Conservation (phyloP, 2,888 invertebrate genomes). For the Thumatha senex region DNA sequence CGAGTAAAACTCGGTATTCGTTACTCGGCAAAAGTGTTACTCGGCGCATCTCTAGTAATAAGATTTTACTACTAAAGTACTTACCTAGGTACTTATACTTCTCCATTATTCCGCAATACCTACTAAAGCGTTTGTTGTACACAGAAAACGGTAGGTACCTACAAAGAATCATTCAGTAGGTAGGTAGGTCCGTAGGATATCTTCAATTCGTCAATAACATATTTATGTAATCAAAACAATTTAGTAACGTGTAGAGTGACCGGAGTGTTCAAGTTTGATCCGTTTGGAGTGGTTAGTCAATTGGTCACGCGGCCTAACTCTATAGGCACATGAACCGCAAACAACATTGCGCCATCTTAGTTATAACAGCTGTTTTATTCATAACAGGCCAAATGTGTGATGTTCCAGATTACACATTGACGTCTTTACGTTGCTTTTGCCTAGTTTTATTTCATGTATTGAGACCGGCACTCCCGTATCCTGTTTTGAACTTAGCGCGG, state of each 20-base stretch:
- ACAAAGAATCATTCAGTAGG: background rate
- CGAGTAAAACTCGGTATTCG: too few species aligned
- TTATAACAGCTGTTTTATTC: slow-evolving; percentile 51
- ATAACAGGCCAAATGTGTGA: slow-evolving; percentile 27
- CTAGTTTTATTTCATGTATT: slow-evolving; percentile 8
- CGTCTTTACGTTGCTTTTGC: slow-evolving; percentile 11
- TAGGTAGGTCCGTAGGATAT: too few species aligned
- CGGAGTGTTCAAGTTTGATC: slow-evolving; percentile 9
- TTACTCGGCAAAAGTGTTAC: too few species aligned
- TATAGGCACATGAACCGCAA: slow-evolving; percentile 18
- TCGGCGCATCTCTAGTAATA: too few species aligned
- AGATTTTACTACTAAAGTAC: too few species aligned
- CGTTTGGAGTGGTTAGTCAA: slow-evolving; percentile 44
- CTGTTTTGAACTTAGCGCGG: slow-evolving; percentile 4
- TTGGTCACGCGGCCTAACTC: slow-evolving; percentile 38
- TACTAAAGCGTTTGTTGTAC: too few species aligned
- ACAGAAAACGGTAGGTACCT: background rate
- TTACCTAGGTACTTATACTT: too few species aligned
- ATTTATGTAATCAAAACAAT: slow-evolving; percentile 6
- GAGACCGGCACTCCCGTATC: slow-evolving; percentile 8
- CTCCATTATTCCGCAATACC: too few species aligned
- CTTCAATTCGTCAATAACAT: background rate
- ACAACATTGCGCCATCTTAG: slow-evolving; percentile 44
- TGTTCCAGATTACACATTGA: slow-evolving; percentile 20
- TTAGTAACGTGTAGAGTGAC: background rate